These are phyloP conservation scores for Glossophaga mutica DNA, from an alignment of 2,797 vertebrate species.

Conservation along the genomic window DNA sequence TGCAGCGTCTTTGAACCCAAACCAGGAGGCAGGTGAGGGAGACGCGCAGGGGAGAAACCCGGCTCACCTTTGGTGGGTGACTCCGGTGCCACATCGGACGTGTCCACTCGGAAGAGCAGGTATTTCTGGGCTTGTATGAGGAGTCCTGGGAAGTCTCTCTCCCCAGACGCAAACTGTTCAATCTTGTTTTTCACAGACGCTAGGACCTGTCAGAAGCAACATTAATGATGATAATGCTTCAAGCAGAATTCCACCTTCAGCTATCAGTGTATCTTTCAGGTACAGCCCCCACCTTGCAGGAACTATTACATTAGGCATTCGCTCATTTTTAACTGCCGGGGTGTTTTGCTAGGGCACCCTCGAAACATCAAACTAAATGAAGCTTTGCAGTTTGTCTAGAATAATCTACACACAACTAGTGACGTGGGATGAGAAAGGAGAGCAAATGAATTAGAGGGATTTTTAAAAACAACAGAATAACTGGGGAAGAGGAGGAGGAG, in stretches of 20 bases:
- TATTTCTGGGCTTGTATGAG: constrained; percentile 94
- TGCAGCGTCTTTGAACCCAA: background rate
- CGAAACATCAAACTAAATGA: background rate
- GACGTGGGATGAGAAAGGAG: background rate
- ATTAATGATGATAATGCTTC: background rate
- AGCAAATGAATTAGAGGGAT: background rate
- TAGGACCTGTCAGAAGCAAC: constrained; percentile 88
- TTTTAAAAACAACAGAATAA: background rate
- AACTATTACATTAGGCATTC: background rate
- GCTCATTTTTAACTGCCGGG: constrained; percentile 11
- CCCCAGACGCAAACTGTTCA: constrained; percentile 87
- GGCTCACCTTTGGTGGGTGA: constrained; percentile 81
- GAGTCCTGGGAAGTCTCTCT: constrained; percentile 90
- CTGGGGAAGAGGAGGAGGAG: background rate
- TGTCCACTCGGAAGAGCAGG: constrained; percentile 90
- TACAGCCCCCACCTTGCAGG: background rate
- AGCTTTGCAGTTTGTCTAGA: constrained; percentile 17
- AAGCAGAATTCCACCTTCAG: accelerated
- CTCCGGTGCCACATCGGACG: constrained; percentile 60
- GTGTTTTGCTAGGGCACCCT: background rate
- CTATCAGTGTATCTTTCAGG: background rate
- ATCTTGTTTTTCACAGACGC: constrained; percentile 97
- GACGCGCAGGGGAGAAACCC: background rate
- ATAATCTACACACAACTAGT: background rate
- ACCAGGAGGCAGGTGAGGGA: background rate